Percentiles rank a stretch among this genome's conserved stretches.
Conservation (phyloP, 2,113 vertebrate species). For the Zosterops hypoxanthus region DNA sequence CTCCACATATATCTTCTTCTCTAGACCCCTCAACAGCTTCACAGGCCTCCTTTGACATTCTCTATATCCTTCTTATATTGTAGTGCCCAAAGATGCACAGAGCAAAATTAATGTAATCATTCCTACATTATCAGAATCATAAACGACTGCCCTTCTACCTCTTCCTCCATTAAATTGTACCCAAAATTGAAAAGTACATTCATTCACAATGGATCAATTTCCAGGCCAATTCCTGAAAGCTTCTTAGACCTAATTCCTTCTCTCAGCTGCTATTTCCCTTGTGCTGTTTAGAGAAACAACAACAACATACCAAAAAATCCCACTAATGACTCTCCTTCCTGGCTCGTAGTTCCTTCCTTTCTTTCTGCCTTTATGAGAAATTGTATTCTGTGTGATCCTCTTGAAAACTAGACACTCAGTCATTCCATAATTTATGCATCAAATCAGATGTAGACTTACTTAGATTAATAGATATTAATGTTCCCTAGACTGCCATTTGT, state of each 20-base stretch:
- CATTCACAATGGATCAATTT: not conserved
- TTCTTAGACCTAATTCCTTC: slow-evolving; percentile 4
- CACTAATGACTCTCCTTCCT: slow-evolving; percentile 2
- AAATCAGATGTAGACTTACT: not conserved
- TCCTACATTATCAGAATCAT: not conserved
- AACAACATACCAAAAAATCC: not conserved
- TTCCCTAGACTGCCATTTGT: not conserved
- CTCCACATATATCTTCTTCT: not conserved
- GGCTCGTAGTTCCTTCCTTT: slow-evolving; percentile 3
- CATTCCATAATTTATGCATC: not conserved
- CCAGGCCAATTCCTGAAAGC: not conserved
- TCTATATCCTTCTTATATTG: not conserved
- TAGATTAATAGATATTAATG: not conserved
- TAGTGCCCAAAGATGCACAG: not conserved
- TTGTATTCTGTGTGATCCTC: not conserved
- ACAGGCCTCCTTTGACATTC: not conserved
- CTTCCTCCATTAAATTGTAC: not conserved
- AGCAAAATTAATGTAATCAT: not conserved
- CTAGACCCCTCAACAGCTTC: not conserved
- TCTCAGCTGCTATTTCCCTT: not conserved
- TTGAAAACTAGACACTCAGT: not conserved
- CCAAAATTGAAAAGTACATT: not conserved
- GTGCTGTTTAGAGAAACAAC: not conserved
- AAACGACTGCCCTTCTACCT: not conserved
- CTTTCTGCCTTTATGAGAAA: not conserved